Base-by-base conservation (phyloP, 2,797 vertebrate species). In the Diglossa cyanea region DNA sequence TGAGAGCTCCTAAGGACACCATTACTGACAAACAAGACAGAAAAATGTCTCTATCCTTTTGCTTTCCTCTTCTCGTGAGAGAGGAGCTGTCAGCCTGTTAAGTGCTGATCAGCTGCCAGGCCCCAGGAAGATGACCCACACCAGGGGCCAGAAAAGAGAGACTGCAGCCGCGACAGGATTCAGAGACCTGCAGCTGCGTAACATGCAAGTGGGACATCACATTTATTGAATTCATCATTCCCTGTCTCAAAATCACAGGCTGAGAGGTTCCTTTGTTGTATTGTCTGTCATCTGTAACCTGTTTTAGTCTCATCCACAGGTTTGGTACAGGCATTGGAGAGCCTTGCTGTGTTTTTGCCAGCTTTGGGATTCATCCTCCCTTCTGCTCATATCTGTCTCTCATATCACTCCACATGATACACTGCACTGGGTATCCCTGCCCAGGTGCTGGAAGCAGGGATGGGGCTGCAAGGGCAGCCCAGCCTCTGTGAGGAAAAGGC, bases 391-490 rank as follows among this genome's bases (percentile, higher is more conserved):
- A 17, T 40, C 16, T 25, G 11, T 21, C 30, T 70, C 44, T 67
- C 58, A 16, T 18, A 44, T 23, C 65, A 40, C 2, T 20, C 33
- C 10, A 3, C 1, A 8, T 62, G n/a, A 71, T 18, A 33, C 1
- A 42, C 17, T 23, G 31, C 26, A 57, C 18, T 4, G 2, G 25
- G 7, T 26, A 14, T 11, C 28, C 3, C 0, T 9, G 31, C 14
- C 42, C 39, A 47, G 20, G 0, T 0, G 2, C 33, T 40, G 66
- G 31, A 19, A 47, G 31, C 0, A 0, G 11, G 3, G 2, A 28
- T 8, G 33, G 9, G 10, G 7, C 21, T 66, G 61, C 65, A 62
- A 68, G 47, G 28, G 9, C 2, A 3, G 55, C 18, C 48, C 2
- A 3, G 55, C 18, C 48, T n/a, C 44, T 48, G 13, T 33, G 35